Base-by-base conservation (phyloP, 1,140 invertebrate genomes). In the Nautilus pompilius region DNA sequence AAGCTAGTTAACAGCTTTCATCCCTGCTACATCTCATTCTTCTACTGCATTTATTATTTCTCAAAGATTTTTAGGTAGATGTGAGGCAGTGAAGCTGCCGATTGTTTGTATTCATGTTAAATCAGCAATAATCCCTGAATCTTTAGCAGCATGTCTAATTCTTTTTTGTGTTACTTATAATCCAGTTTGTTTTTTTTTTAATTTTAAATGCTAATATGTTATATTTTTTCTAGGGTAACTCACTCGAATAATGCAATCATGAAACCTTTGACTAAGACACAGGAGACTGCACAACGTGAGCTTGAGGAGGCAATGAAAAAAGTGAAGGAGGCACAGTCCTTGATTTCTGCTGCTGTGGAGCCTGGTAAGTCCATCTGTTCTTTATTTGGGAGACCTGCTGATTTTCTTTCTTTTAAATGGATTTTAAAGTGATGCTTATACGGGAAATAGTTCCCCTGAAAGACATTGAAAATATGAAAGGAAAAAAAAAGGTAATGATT, bases 221-320 rank as follows among this genome's bases (percentile, higher is more conserved):
- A n/a, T 65, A 63, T 51, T 15, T 65, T 65, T 82, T 66, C 63
- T 84, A 75, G 78, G 86, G 85, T 98, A 13, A 90, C 89, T 66
- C 95, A 98, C 84, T 91, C 96, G 0, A 95, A 90, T 32, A 90
- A 93, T 79, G 89, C 91, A 2, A 97, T 98, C 58, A 87, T 89
- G 0, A 95, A 95, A 2, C 93, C 79, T 6, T 56, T 93, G 80
- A 90, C 92, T 0, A 97, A 97, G 81, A 94, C 90, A 65, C 95
- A 96, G 80, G 93, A 97, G 80, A 93, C 92, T 5, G 93, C 93
- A 0, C 93, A 96, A 73, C 88, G 91, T 54, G 95, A 98, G 84
- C 96, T 98, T 51, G 95, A 98, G 76, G 95, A 97, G 79, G 95
- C 95, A 0, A 96, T 98, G 94, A 93, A 93, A 32, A 86, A 95